Evolutionary conservation across 2,797 vertebrate genomes (phyloP).

Genomic region (Pagetopsis macropterus): DNA sequence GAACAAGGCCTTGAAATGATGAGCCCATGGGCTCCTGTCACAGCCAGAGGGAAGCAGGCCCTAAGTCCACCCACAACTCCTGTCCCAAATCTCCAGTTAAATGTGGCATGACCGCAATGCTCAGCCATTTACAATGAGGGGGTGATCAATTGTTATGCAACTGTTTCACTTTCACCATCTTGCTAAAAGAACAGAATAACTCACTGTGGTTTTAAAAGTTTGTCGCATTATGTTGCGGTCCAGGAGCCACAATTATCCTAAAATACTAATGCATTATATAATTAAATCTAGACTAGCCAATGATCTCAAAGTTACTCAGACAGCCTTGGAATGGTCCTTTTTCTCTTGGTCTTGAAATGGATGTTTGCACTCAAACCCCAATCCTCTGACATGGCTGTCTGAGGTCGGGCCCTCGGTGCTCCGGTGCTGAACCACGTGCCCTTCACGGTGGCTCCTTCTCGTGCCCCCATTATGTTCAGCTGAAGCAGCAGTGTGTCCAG

Average conservation of each 20-base stretch:
- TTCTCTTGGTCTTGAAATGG: not conserved
- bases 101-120: conserved; percentile 55
- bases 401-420: conserved; percentile 23
- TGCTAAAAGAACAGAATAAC: conserved; percentile 18
- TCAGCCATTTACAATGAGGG: conserved; percentile 68
- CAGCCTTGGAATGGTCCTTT: not conserved
- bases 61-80: conserved; percentile 62
- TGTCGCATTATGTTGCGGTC: conserved; percentile 17
- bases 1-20: conserved; percentile 71
- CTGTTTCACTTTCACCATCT: conserved; percentile 35
- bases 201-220: conserved; percentile 18
- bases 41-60: conserved; percentile 61
- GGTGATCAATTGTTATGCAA: conserved; percentile 67
- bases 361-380: conserved; percentile 9
- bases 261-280: conserved; percentile 9
- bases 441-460: conserved; percentile 6
- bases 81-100: conserved; percentile 57
- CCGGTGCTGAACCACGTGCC: conserved; percentile 26
- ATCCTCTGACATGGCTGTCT: conserved; percentile 1
- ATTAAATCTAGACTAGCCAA: conserved; percentile 16
- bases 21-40: conserved; percentile 76
- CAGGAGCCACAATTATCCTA: not conserved
- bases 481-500: conserved; percentile 38
- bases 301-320: not conserved
- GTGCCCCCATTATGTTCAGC: conserved; percentile 7